These are phyloP conservation scores for Phanerotoma sp. DNA, from an alignment of 2,888 invertebrate species.

Conservation along the genomic window DNA sequence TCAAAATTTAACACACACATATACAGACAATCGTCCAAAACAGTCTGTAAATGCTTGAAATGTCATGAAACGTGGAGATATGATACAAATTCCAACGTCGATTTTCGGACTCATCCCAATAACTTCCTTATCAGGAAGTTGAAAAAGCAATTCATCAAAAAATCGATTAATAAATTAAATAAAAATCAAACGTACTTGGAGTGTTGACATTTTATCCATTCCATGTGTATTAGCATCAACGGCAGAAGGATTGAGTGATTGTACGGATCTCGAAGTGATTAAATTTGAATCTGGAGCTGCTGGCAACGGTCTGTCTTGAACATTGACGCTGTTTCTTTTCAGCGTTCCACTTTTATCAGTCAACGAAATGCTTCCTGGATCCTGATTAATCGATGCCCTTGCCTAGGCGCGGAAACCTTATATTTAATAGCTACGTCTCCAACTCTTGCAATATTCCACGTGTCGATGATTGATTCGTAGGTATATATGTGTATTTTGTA, in stretches of 20 bases:
- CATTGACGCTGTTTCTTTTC: conserved; percentile 42
- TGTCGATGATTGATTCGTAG: conserved; percentile 1
- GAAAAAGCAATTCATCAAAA: too few species aligned
- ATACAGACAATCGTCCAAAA: too few species aligned
- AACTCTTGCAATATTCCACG: neutral
- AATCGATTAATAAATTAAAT: neutral
- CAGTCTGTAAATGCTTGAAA: too few species aligned
- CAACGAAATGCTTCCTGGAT: conserved; percentile 42
- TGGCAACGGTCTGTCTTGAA: conserved; percentile 45
- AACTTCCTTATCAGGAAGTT: too few species aligned
- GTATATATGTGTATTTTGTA: neutral
- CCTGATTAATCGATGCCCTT: conserved; percentile 44
- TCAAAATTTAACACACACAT: too few species aligned
- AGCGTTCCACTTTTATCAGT: conserved; percentile 47
- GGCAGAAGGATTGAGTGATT: conserved; percentile 34
- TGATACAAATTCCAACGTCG: too few species aligned
- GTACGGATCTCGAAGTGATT: conserved; percentile 40
- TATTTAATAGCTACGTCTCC: conserved; percentile 15
- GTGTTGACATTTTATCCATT: conserved; percentile 54
- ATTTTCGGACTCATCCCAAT: too few species aligned
- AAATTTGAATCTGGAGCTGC: conserved; percentile 37
- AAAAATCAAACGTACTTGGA: conserved; percentile 43
- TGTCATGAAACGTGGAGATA: too few species aligned
- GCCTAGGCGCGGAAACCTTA: conserved; percentile 26
- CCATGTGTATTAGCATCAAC: conserved; percentile 33